Conservation (phyloP, 1,140 invertebrate species). For the Procambarus clarkii region DNA sequence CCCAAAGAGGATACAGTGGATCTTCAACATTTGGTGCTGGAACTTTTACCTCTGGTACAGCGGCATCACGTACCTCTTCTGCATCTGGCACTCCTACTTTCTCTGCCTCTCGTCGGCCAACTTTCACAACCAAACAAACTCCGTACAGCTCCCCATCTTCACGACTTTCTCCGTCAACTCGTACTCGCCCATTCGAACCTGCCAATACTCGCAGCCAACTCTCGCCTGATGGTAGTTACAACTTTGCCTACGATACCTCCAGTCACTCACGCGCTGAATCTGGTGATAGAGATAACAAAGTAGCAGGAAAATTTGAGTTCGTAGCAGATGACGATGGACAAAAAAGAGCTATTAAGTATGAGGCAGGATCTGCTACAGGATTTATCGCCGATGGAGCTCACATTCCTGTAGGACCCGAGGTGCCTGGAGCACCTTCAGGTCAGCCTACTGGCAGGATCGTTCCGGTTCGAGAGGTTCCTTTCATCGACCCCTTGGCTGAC, state of each 20-base stretch:
- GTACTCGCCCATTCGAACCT: slow-evolving; percentile 9
- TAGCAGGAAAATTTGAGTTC: slow-evolving; percentile 64
- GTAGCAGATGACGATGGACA: slow-evolving; percentile 67
- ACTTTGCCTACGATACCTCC: slow-evolving; percentile 67
- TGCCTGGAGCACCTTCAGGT: slow-evolving; percentile 68
- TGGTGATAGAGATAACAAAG: slow-evolving; percentile 62
- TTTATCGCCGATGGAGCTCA: slow-evolving; percentile 70
- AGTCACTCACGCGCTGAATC: slow-evolving; percentile 65
- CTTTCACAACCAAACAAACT: background rate
- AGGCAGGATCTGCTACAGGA: slow-evolving; percentile 68
- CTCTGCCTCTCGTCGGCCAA: slow-evolving; percentile 5
- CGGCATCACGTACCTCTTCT: too few species aligned
- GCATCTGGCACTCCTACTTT: background rate
- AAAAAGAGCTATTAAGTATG: slow-evolving; percentile 54
- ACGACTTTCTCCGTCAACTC: background rate
- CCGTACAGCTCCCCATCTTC: background rate
- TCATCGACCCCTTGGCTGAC: slow-evolving; percentile 67
- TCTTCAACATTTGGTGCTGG: background rate
- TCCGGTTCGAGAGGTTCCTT: slow-evolving; percentile 60
- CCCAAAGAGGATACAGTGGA: background rate
- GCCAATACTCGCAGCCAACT: slow-evolving; percentile 63
- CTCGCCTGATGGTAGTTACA: slow-evolving; percentile 63
- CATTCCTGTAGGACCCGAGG: slow-evolving; percentile 67
- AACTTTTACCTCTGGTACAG: background rate
- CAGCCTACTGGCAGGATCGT: slow-evolving; percentile 68